Evolutionary conservation across 2,797 vertebrate species (phyloP).

Genomic region (Tangara arthus): DNA sequence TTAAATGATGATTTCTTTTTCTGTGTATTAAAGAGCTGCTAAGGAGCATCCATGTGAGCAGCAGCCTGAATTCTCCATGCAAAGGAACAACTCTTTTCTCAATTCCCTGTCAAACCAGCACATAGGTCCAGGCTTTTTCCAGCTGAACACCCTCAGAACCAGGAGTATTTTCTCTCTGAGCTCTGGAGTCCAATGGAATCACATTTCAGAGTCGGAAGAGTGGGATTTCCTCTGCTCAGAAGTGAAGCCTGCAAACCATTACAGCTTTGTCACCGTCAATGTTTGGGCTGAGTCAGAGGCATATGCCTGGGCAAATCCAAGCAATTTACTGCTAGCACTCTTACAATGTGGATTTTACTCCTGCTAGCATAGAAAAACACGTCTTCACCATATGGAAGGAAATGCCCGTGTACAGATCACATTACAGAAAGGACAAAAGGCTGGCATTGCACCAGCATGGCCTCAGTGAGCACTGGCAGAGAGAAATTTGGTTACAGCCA

Average conservation of each 20-base stretch:
- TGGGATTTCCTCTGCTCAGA: neutral
- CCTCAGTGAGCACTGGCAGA: neutral
- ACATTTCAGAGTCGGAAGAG: neutral
- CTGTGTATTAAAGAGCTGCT: neutral
- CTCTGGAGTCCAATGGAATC: neutral
- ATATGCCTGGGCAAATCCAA: neutral
- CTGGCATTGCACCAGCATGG: neutral
- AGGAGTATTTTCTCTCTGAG: neutral
- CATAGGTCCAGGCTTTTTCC: neutral
- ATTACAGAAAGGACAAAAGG: neutral
- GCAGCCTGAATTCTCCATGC: neutral
- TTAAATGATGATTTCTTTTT: neutral
- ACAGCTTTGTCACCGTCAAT: neutral
- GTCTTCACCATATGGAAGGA: neutral
- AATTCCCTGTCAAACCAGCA: neutral
- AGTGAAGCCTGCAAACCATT: neutral
- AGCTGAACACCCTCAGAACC: accelerated
- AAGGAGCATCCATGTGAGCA: neutral
- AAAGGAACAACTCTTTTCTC: neutral
- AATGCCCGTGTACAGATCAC: neutral
- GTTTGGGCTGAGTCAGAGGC: neutral
- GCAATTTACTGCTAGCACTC: neutral
- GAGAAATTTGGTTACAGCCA: neutral
- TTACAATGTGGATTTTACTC: neutral
- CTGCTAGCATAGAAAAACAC: neutral